Evolutionary conservation across 2,888 invertebrate species (phyloP).

Genomic region (Himalopsyche japonica): DNA sequence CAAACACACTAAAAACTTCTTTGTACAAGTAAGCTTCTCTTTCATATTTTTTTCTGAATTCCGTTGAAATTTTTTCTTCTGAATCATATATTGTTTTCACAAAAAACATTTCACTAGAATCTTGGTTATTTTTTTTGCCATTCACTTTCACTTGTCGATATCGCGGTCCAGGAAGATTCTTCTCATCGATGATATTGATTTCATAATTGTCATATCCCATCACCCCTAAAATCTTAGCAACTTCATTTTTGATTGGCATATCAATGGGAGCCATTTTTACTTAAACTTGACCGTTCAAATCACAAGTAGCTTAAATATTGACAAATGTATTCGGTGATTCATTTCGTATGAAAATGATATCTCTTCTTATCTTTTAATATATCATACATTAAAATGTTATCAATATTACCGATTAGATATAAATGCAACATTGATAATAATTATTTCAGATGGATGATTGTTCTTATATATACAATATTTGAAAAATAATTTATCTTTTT

Average conservation of each 20-base stretch:
- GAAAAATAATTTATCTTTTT: too few relatives aligned
- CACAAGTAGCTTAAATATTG: not conserved
- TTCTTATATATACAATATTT: too few relatives aligned
- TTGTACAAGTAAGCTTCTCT: slow-evolving; percentile 25
- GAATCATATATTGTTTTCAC: slow-evolving; percentile 29
- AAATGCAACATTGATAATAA: too few relatives aligned
- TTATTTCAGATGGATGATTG: too few relatives aligned
- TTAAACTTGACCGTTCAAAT: not conserved
- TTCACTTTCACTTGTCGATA: slow-evolving; percentile 5
- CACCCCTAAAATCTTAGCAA: not conserved
- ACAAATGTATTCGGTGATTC: not conserved
- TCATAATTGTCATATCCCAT: not conserved
- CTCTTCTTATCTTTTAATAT: too few relatives aligned
- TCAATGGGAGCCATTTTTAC: not conserved
- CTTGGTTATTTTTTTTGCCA: slow-evolving; percentile 13
- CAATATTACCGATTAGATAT: too few relatives aligned
- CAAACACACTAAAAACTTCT: slow-evolving; percentile 17
- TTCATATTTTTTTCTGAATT: slow-evolving; percentile 8
- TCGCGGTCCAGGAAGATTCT: not conserved
- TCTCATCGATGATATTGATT: not conserved
- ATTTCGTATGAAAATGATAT: not conserved
- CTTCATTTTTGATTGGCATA: not conserved
- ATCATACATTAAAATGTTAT: too few relatives aligned
- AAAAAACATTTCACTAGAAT: slow-evolving; percentile 11
- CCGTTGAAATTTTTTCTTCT: not conserved